A percentile compares a stretch with the other conserved stretches of the same genome.
These are phyloP conservation scores for Drosophila mimica DNA, from an alignment of 2,888 invertebrate genomes.

Conservation along the genomic window DNA sequence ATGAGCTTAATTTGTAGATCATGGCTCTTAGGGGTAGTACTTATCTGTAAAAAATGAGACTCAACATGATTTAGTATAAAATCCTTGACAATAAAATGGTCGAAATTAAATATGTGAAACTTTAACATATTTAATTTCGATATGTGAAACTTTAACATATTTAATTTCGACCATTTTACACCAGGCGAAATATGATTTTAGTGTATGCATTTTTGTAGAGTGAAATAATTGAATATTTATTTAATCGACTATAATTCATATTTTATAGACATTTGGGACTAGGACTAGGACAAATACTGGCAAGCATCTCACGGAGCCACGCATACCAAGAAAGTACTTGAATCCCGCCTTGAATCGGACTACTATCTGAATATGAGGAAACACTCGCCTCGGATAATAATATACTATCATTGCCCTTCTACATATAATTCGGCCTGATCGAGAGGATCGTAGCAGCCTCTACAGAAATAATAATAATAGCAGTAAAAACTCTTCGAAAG, in stretches of 20 bases:
- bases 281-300: not conserved
- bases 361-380: not conserved
- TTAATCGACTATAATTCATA: not conserved
- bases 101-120: too few species aligned
- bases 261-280: not conserved
- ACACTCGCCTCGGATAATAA: not conserved
- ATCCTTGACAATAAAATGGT: not conserved
- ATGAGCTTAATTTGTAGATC: slow-evolving; percentile 7
- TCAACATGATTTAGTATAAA: not conserved
- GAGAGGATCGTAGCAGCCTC: not conserved
- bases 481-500: not conserved
- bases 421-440: not conserved
- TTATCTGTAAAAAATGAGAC: not conserved
- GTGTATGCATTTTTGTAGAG: not conserved
- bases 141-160: not conserved
- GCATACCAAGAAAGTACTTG: not conserved
- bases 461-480: not conserved
- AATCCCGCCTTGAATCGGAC: too few species aligned
- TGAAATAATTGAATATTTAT: not conserved
- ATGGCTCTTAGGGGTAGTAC: not conserved
- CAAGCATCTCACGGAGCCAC: not conserved
- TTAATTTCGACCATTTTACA: not conserved
- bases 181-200: not conserved
- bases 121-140: not conserved
- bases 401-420: not conserved